Evolutionary conservation across 1,140 invertebrate species (phyloP), one percentile per base, ranked within the genome.

Genomic region (Heliothis virescens): DNA sequence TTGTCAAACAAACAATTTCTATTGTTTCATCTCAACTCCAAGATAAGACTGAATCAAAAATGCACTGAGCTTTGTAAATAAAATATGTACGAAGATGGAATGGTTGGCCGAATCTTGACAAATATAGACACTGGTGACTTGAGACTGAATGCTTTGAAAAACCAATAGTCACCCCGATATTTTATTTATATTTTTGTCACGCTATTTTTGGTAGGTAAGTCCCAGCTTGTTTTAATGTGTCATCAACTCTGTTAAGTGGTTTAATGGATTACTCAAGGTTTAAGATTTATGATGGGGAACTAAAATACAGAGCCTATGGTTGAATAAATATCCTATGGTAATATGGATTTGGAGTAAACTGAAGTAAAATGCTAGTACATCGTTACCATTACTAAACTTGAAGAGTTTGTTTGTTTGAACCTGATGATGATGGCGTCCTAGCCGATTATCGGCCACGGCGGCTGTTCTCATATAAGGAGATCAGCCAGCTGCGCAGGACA

Each of bases 51-150:
- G 47, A 11, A 62, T 1, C 59, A 7, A n/a, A 65, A 47, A 29
- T 60, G 47, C 21, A 47, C 26, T 50, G 12, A 52, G 47, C 52
- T 76, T 62, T 76, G 53, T 76, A 55, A 76, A 76, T 76, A 76
- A 65, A 53, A 55, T 76, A 76, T 60, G 52, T 60, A 63, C 21
- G 15, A 41, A 29, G 48, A 48, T 52, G 50, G 26, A 76, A 65
- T n/a, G 48, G 47, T 52, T 65, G 50, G 15, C 53, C 18, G 52
- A 52, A 76, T 65, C 48, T 52, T 29, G 48, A 41, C 15, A 41
- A 65, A 53, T 65, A 5, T 53, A 15, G 47, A 16, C 29, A 41
- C n/a, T 16, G 18, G 53, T 41, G 59, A 57, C 48, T 29, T 52
- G 21, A 26, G 50, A 48, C 48, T 76, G 47, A 65, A 48, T 13